phyloP scores from a whole-genome alignment of 1,140 invertebrate species.

The Zaprionus lachaisei region DNA sequence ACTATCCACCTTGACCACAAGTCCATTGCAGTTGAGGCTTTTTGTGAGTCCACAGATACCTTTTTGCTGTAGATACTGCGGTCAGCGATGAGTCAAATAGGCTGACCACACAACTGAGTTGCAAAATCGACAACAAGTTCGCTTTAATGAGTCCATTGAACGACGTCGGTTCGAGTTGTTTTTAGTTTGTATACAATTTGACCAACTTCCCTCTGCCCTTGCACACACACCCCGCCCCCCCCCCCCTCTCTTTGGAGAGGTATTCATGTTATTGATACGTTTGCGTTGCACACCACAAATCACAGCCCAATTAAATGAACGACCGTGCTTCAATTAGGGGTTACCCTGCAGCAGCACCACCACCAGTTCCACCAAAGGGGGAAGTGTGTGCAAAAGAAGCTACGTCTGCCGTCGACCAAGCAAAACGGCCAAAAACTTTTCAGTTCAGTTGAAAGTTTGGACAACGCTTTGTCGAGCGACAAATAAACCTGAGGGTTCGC shows the following conservation, averaged over 20 bases:
- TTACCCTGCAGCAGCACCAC: slow-evolving; percentile 35
- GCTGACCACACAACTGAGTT: slow-evolving; percentile 43
- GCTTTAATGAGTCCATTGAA: slow-evolving; percentile 39
- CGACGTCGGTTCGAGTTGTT: slow-evolving; percentile 31
- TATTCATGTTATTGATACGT: slow-evolving; percentile 64
- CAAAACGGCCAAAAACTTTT: slow-evolving; percentile 68
- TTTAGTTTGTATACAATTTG: slow-evolving; percentile 27
- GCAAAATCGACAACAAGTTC: slow-evolving; percentile 42
- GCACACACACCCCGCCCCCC: background rate
- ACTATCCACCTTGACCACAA: slow-evolving; percentile 13
- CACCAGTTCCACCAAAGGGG: background rate
- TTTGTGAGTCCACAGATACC: slow-evolving; percentile 15
- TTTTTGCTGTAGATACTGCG: slow-evolving; percentile 36
- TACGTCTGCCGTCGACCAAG: slow-evolving; percentile 23
- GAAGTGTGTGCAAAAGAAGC: background rate
- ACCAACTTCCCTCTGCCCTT: background rate
- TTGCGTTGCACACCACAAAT: slow-evolving; percentile 70
- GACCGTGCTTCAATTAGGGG: slow-evolving; percentile 76
- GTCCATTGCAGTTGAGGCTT: slow-evolving; percentile 19
- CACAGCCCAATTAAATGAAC: slow-evolving; percentile 76
- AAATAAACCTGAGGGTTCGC: slow-evolving; percentile 54
- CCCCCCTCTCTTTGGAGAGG: background rate
- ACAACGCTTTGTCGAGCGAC: slow-evolving; percentile 56
- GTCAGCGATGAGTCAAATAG: slow-evolving; percentile 41
- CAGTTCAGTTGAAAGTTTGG: slow-evolving; percentile 60